These are phyloP conservation scores for Zosterops japonicus DNA, from an alignment of 2,113 vertebrate species.

Conservation along the genomic window DNA sequence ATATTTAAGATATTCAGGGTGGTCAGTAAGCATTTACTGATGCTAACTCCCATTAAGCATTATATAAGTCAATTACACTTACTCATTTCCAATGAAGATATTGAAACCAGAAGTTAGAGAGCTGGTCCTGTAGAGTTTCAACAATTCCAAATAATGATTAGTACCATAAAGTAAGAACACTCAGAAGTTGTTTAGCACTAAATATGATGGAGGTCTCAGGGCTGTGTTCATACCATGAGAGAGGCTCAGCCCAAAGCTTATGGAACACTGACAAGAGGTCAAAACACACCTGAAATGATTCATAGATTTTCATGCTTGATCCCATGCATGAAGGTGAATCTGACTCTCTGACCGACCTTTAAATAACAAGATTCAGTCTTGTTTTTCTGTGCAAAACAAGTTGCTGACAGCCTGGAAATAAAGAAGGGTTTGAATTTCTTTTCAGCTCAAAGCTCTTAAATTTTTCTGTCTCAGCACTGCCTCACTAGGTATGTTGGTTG, in stretches of 20 bases:
- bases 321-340: background rate
- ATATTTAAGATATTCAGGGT: background rate
- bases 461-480: background rate
- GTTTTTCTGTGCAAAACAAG: conserved; percentile 1
- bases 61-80: background rate
- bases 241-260: background rate
- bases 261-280: background rate
- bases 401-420: background rate
- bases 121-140: background rate
- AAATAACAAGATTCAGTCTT: background rate
- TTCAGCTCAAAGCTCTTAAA: background rate
- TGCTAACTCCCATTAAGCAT: background rate
- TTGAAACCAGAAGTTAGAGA: background rate
- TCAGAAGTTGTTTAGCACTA: background rate
- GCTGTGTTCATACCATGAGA: accelerated
- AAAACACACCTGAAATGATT: background rate
- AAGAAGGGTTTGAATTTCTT: background rate
- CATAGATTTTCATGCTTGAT: background rate
- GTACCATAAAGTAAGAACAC: background rate
- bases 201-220: background rate
- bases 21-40: background rate
- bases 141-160: background rate
- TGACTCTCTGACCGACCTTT: background rate
- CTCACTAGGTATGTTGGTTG: background rate
- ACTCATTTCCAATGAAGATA: background rate